A percentile compares a stretch with the other conserved stretches of the same genome.
These are phyloP conservation scores for Thermophis baileyi DNA, from an alignment of 2,113 vertebrate genomes.

Conservation along the genomic window DNA sequence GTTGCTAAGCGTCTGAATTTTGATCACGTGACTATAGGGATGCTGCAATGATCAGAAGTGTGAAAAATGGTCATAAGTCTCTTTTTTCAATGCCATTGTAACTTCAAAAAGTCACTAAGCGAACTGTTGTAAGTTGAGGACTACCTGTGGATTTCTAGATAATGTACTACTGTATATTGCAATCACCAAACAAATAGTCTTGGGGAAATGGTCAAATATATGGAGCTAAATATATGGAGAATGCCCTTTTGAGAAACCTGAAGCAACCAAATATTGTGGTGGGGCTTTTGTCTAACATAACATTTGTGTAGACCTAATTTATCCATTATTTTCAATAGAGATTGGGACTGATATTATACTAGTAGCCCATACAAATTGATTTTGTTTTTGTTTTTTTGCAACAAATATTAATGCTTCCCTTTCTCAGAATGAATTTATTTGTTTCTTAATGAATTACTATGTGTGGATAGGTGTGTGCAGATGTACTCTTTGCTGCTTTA, in stretches of 20 bases:
- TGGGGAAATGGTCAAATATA: not conserved
- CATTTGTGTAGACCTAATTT: not conserved
- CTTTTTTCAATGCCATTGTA: not conserved
- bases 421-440: rapidly evolving
- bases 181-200: not conserved
- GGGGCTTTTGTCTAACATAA: not conserved
- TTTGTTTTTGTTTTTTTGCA: not conserved
- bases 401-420: not conserved
- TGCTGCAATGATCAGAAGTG: not conserved
- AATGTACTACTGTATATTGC: not conserved
- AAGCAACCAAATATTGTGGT: not conserved
- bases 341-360: not conserved
- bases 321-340: not conserved
- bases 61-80: not conserved
- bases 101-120: not conserved
- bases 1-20: not conserved
- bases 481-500: not conserved
- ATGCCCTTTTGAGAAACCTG: not conserved
- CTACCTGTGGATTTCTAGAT: not conserved
- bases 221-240: not conserved
- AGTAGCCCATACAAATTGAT: not conserved
- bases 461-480: not conserved
- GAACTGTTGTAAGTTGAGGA: not conserved
- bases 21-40: not conserved
- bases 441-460: not conserved